Evolutionary conservation across 2,113 vertebrate species (phyloP), one percentile per base, ranked within the genome.

Genomic region (Osmerus eperlanus): DNA sequence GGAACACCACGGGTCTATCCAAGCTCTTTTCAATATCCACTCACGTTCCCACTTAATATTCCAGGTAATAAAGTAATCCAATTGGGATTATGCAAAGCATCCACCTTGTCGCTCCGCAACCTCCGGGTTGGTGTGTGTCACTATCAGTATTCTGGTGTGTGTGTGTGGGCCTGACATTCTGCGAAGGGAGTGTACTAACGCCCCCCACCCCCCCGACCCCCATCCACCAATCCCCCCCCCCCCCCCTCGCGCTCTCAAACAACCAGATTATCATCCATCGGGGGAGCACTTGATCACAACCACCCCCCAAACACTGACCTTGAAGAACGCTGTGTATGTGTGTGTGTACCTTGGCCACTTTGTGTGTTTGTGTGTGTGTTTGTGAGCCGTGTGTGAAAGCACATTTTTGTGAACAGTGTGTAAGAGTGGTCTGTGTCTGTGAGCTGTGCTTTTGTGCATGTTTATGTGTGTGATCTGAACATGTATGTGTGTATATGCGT

Each of bases 251-350:
- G 29, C 64, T 19, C 23, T 32, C 81, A 86, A 87, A 83, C 21
- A 73, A 32, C 63, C 23, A 81, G 76, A 14, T 87, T 86, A 90
- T 90, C 90, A 85, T 74, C 85, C 81, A 83, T 70, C 79, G n/a
- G 80, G 82, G 86, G 79, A 91, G 8, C 55, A 8, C 18, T 19
- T 60, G 59, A 61, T 61, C 19, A 61, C 56, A 59, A 23, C 21
- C 21, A 1, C 56, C 56, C 25, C 13, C 21, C 23, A 18, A 2
- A 19, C 56, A 23, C 56, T 59, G 56, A 59, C 23, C 16, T 29
- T 53, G 32, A 51, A 16, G 23, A 62, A 21, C 29, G 62, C 52
- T 23, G 21, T 23, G 21, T 23, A 23, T 23, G 21, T 61, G 59
- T 61, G 59, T 59, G 56, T n/a, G 56, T 59, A 7, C 2, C 18